Conservation (phyloP, 2,797 vertebrate species). For the Pseudomugil tenellus region DNA sequence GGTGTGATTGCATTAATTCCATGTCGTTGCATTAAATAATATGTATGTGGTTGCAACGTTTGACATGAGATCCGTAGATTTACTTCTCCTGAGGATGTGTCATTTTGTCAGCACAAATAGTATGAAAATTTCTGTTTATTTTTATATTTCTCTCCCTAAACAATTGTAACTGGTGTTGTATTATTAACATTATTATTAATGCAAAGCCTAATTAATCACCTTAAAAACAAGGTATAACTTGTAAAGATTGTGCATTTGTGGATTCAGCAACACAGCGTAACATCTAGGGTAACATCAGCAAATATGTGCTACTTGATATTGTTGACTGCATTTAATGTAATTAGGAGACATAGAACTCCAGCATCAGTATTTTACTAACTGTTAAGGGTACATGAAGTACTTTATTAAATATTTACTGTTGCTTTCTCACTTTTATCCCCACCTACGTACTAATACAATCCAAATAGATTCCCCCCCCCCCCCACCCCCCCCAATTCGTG, state of each 20-base stretch:
- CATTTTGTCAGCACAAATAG: background rate
- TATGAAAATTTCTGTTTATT: constrained; percentile 6
- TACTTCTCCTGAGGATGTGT: constrained; percentile 57
- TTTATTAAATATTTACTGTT: constrained; percentile 33
- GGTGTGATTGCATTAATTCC: constrained; percentile 59
- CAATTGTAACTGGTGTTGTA: background rate
- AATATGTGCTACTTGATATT: background rate
- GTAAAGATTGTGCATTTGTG: background rate
- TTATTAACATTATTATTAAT: background rate
- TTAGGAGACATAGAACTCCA: constrained; percentile 12
- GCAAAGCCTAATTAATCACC: no score
- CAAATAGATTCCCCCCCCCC: constrained; percentile 34
- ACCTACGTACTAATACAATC: constrained; percentile 44
- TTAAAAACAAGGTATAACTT: background rate
- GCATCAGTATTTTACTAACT: constrained; percentile 17
- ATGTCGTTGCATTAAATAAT: constrained; percentile 54
- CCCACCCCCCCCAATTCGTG: constrained; percentile 8
- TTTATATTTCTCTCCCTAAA: background rate
- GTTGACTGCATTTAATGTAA: constrained; percentile 9
- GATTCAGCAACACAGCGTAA: background rate
- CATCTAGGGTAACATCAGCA: no score
- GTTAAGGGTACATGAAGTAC: constrained; percentile 16
- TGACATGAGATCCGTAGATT: constrained; percentile 55
- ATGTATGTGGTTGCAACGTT: constrained; percentile 66
- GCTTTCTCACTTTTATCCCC: constrained; percentile 15